phyloP scores from a whole-genome alignment of 2,888 invertebrate genomes.

The Aleiodes alternator region DNA sequence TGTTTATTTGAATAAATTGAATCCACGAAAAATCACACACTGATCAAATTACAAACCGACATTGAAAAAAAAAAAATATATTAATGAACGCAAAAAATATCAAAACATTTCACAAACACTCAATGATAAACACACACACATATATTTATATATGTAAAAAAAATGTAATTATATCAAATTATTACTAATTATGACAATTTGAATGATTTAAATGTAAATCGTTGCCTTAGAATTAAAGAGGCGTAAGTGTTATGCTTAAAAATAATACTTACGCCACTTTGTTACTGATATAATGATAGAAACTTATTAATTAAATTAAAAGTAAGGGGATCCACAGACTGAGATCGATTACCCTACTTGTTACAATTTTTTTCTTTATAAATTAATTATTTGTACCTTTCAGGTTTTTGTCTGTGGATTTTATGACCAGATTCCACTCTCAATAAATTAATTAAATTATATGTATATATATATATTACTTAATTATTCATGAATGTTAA shows the following conservation, averaged over 20 bases:
- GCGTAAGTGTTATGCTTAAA: too few relatives aligned
- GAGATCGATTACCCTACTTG: constrained; percentile 56
- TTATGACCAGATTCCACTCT: constrained; percentile 58
- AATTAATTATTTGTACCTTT: constrained; percentile 35
- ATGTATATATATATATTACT: constrained; percentile 27
- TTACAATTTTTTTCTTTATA: constrained; percentile 12
- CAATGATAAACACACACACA: background rate
- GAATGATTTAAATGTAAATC: background rate
- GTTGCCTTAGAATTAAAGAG: too few relatives aligned
- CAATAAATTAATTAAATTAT: constrained; percentile 45
- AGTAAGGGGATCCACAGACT: constrained; percentile 50
- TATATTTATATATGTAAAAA: too few relatives aligned
- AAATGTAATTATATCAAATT: too few relatives aligned
- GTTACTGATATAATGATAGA: too few relatives aligned
- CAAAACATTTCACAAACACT: background rate
- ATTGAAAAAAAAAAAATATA: constrained; percentile 5
- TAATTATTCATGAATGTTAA: constrained; percentile 3
- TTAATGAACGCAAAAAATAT: constrained; percentile 26
- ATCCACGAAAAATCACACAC: background rate
- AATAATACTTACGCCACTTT: background rate
- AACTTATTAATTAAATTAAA: background rate
- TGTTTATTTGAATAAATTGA: background rate
- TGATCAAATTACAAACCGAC: too few relatives aligned
- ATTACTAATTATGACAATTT: too few relatives aligned
- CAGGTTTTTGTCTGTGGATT: constrained; percentile 52